Base-by-base conservation (phyloP, 2,888 invertebrate genomes). In the Balanococcus diminutus region DNA sequence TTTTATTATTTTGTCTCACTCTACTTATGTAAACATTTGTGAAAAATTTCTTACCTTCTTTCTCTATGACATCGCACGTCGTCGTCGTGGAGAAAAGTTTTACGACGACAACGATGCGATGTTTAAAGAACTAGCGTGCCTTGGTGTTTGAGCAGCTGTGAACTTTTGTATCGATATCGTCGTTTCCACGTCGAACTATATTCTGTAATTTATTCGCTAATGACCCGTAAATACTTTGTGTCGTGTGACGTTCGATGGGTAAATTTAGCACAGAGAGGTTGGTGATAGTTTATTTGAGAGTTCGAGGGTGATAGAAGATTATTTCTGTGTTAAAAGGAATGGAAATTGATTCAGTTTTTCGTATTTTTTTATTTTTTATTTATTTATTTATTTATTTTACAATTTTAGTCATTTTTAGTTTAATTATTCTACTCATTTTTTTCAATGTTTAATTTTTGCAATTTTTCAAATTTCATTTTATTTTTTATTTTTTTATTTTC, bases 121-220 rank as follows among this genome's bases (percentile, higher is more conserved):
- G 28, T 67, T 67, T 67, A 28, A 67, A 67, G 67, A 67, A 28
- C 28, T 28, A 28, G 67, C 67, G 67, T 67, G 67, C 28, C 28
- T 28, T 67, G 67, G 67, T 67, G 67, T 67, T 67, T 28, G 67
- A 67, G 67, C 67, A 67, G 67, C 67, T 67, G 67, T 16, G 67
- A 67, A 67, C 67, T 16, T 67, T 67, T 67, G 67, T 67, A 67
- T 67, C 67, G 67, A 28, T 67, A 67, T 67, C 67, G 67, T 67
- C 67, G 67, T 67, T 67, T 67, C 28, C 28, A 25, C 67, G 67
- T 67, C 67, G 67, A 28, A 28, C 67, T 67, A 67, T 28, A 61
- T 67, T 67, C 67, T 67, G 28, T 67, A 67, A 67, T 67, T 67
- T 67, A 67, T 67, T 67, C 67, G 67, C 67, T 67, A 67, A 67